Base-by-base conservation (phyloP, 2,113 vertebrate species). In the Alaudala cheleensis region DNA sequence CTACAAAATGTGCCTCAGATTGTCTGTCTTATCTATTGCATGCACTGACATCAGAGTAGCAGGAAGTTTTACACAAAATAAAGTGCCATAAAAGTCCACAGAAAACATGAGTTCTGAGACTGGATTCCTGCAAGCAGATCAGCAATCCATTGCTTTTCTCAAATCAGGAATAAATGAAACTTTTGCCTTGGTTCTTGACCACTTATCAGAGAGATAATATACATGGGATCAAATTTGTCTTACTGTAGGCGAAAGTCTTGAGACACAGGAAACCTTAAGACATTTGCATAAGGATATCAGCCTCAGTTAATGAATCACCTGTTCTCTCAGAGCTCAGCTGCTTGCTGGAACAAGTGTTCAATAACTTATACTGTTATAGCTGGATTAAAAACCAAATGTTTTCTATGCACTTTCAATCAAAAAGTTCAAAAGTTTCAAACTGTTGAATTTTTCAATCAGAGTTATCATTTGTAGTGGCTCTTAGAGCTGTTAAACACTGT, bases 141-240 rank as follows among this genome's bases (percentile, higher is more conserved):
- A 78, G 53, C 42, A 70, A 14, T 28, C 7, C 2, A 0, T 9
- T 51, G 24, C 21, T 56, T 10, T 49, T 58, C 64, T 78, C 12
- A 37, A 10, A 22, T 20, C 31, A 65, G 24, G 7, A 49, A 34
- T 45, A 61, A 90, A 53, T 7, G 0, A 57, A 84, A 58, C 8
- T 21, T 5, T 31, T 54, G 14, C 20, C 60, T 66, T 1, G 0
- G 15, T 10, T 60, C 54, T 45, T 70, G 40, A 47, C 6, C 24
- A 44, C 2, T 0, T 25, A 12, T 23, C 29, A 26, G 44, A 10
- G 64, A 77, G 31, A 34, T 9, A 66, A 39, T 77, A 56, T 34
- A 33, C 4, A 8, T 1, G 12, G 10, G 33, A 40, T 10, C 0
- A 2, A 62, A 39, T 53, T 33, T 51, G 20, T 31, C 20, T 65